Conservation (phyloP, 2,113 vertebrate species). For the Daubentonia madagascariensis region DNA sequence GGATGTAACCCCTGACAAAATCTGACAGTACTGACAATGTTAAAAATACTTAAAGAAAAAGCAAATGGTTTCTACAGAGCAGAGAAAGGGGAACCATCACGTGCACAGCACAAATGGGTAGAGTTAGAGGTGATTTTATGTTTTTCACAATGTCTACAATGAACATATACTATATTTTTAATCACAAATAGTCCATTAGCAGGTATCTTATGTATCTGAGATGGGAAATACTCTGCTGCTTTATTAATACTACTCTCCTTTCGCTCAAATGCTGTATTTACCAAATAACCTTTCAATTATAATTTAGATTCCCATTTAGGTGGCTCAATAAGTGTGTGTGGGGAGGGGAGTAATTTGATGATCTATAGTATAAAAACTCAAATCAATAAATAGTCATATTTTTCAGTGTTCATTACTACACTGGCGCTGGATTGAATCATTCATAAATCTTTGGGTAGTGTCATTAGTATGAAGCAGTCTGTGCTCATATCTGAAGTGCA, state of each 20-base stretch:
- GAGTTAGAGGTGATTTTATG: background rate
- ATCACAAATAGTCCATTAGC: background rate
- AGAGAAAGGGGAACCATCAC: background rate
- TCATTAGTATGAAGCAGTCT: background rate
- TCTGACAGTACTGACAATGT: background rate
- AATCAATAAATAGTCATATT: background rate
- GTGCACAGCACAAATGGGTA: background rate
- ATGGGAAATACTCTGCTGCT: background rate
- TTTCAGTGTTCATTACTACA: background rate
- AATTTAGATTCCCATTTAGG: background rate
- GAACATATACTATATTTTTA: background rate
- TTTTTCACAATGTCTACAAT: background rate
- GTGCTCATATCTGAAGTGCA: background rate
- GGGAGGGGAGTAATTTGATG: background rate
- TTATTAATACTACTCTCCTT: constrained; percentile 1
- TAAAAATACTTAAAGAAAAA: background rate
- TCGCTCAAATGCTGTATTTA: background rate
- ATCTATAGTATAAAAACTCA: background rate
- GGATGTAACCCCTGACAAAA: background rate
- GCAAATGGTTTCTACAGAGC: background rate
- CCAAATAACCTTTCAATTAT: background rate
- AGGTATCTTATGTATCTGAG: background rate
- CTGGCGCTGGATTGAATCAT: background rate
- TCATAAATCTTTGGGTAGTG: background rate
- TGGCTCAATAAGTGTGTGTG: background rate